Base-by-base conservation (phyloP, 92 coral and sea anemone genomes). In the Umimayanthus kanabou region DNA sequence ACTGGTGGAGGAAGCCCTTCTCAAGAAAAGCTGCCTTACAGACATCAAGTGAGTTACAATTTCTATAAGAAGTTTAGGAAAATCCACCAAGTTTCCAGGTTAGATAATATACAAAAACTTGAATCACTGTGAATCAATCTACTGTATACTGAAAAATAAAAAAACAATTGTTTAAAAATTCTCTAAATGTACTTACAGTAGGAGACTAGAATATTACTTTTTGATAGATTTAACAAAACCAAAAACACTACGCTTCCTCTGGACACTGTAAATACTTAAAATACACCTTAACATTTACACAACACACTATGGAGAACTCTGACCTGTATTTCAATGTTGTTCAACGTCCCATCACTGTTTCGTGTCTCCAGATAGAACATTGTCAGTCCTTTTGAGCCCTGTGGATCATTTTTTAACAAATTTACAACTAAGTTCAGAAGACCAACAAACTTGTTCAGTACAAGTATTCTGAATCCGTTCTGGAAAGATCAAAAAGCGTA, bases 351-450 rank as follows among this genome's bases (percentile, higher is more conserved):
- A 85, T 94, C 90, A 23, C 73, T 81, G 64, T 91, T 86, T 85
- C 94, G 89, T 47, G 96, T 94, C 84, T 92, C 92, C 73, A 96
- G 71, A 55, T 88, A 96, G 82, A 96, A 96, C 95, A 96, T 93
- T n/a, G 98, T 90, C 42, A 96, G 76, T 28, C 98, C 98, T 85
- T 88, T 96, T 39, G 96, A 88, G n/a, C 98, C 98, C 98, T 96
- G 81, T 9, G 76, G 50, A 85, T 64, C 22, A 76, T 37, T 29
- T 40, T 58, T 29, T 33, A 2, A 53, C 58, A 39, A 50, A 1
- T 40, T 33, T 33, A 33, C 37, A 82, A 37, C 9, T 82, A 30
- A 82, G 39, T 53, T 53, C 58, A 53, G 18, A 53, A 53, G 18
- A 11, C 58, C 13, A 53, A 53, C 18, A 53, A 11, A 53, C 58